These are phyloP conservation scores for Camponotus floridanus DNA, from an alignment of 1,140 invertebrate genomes.

Conservation along the genomic window DNA sequence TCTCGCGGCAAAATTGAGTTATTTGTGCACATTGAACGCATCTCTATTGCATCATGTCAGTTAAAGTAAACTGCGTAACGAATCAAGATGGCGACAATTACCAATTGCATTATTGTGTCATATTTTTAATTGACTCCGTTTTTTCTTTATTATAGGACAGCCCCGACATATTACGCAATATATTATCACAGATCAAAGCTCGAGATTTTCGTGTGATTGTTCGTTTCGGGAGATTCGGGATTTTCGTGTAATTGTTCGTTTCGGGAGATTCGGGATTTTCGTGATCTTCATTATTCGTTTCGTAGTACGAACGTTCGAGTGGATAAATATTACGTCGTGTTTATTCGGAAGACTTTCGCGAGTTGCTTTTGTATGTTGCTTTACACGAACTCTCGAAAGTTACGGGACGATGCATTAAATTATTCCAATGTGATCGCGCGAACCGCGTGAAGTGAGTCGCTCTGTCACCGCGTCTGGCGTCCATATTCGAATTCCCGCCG, in stretches of 20 bases:
- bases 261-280: background rate
- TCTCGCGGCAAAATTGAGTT: background rate
- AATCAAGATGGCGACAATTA: background rate
- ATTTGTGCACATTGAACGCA: background rate
- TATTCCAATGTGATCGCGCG: background rate
- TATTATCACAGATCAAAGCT: background rate
- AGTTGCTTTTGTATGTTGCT: background rate
- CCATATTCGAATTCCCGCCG: slow-evolving; percentile 21
- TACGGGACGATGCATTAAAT: background rate
- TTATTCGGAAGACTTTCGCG: background rate
- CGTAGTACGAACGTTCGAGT: background rate
- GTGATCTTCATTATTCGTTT: background rate
- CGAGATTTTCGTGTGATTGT: too few species aligned
- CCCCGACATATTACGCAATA: background rate
- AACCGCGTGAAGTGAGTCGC: background rate
- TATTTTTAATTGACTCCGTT: background rate
- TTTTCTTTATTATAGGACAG: background rate
- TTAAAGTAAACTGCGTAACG: background rate
- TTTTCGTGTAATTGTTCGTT: too few species aligned
- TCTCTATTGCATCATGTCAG: background rate
- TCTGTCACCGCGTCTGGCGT: background rate
- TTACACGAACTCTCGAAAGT: background rate
- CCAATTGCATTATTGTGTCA: background rate
- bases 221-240: too few species aligned
- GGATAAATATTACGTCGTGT: background rate